A percentile compares a stretch with the other conserved stretches of the same genome.
Evolutionary conservation across 2,113 vertebrate genomes (phyloP).

Genomic region (Cheilinus undulatus): DNA sequence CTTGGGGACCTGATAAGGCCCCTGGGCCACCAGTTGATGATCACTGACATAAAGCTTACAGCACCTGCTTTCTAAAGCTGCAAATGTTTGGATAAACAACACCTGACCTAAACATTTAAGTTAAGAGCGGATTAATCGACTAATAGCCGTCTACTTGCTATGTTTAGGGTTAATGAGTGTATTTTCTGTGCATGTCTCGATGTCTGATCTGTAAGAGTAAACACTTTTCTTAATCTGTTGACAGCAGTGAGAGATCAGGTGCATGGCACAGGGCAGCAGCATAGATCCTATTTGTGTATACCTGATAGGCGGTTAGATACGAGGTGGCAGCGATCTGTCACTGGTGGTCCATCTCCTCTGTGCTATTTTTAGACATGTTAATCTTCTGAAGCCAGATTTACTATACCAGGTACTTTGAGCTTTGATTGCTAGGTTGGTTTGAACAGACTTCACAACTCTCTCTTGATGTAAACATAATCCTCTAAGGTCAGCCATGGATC

Average conservation of each 20-base stretch:
- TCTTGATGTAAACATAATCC: background rate
- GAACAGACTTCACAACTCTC: background rate
- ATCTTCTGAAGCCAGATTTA: slow-evolving; percentile 68
- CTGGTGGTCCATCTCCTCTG: background rate
- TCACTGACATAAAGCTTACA: background rate
- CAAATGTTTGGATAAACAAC: background rate
- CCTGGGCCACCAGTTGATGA: no score
- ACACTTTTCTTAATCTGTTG: slow-evolving; percentile 31
- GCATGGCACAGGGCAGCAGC: background rate
- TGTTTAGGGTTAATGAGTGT: background rate
- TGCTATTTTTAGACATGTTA: slow-evolving; percentile 61
- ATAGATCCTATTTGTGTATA: background rate
- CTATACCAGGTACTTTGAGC: slow-evolving; percentile 40
- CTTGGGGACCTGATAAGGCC: no score
- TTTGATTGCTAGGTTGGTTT: slow-evolving; percentile 47
- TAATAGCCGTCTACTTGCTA: background rate
- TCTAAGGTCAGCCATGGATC: slow-evolving; percentile 7
- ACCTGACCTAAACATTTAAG: slow-evolving; percentile 10
- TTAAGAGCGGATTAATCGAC: slow-evolving; percentile 6
- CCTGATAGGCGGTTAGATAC: background rate
- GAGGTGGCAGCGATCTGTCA: background rate
- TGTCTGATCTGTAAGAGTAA: slow-evolving; percentile 12
- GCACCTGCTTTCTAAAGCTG: slow-evolving; percentile 13
- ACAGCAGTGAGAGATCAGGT: slow-evolving; percentile 1
- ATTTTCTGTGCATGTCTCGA: background rate